These are phyloP conservation scores for Erebia epiphron DNA, from an alignment of 2,888 invertebrate genomes.

Conservation along the genomic window DNA sequence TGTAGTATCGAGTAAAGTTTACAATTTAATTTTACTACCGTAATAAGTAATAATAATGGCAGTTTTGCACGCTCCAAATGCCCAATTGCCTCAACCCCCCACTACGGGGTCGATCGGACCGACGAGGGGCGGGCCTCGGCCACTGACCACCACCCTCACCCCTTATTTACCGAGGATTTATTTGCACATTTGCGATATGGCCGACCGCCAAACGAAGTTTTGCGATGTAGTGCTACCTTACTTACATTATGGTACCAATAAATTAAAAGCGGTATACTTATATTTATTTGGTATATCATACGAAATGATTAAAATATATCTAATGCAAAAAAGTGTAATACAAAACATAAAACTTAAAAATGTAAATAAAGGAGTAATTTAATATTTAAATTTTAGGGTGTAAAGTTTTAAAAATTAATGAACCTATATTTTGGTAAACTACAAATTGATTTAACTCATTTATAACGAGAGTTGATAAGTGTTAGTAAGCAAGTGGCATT, in stretches of 20 bases:
- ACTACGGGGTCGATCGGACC: constrained; percentile 38
- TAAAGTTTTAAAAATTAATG: too few relatives aligned
- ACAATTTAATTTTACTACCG: constrained; percentile 12
- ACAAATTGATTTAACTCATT: too few relatives aligned
- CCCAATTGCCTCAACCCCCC: constrained; percentile 19
- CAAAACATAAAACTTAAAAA: too few relatives aligned
- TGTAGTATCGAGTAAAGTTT: background rate
- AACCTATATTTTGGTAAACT: too few relatives aligned
- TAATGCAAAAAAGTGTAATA: background rate
- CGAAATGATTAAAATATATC: background rate
- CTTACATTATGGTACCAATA: constrained; percentile 5
- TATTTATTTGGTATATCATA: background rate
- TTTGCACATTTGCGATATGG: constrained; percentile 65
- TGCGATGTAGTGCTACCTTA: constrained; percentile 1
- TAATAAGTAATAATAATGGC: constrained; percentile 11
- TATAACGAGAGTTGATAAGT: too few relatives aligned
- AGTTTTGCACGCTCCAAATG: constrained; percentile 23
- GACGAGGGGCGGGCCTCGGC: constrained; percentile 54
- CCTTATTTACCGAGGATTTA: constrained; percentile 69
- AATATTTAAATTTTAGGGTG: background rate
- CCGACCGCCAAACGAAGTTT: constrained; percentile 45
- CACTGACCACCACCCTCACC: constrained; percentile 72
- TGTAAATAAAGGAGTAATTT: too few relatives aligned
- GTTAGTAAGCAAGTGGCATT: too few relatives aligned
- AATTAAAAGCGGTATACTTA: background rate